Evolutionary conservation across 2,888 invertebrate genomes (phyloP).

Genomic region (Leptopilina drosophilae): DNA sequence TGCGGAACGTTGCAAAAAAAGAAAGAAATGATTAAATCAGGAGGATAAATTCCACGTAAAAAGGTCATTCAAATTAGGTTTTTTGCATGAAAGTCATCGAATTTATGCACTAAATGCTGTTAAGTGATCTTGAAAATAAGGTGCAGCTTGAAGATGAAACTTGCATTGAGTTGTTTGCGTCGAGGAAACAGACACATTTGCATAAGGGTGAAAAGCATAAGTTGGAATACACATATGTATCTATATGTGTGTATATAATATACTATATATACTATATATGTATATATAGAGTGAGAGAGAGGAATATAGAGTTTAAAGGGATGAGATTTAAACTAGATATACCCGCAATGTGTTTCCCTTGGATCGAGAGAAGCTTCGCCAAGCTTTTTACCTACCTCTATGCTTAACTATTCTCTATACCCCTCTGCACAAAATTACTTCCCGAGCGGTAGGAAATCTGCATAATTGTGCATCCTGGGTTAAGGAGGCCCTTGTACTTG

Average conservation of each 20-base stretch:
- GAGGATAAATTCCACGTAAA: neutral
- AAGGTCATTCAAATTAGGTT: neutral
- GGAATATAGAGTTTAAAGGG: conserved; percentile 1
- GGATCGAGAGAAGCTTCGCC: conserved; percentile 36
- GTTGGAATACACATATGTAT: neutral
- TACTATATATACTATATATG: no score
- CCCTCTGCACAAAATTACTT: conserved; percentile 50
- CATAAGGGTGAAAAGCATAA: conserved; percentile 5
- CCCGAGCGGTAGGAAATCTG: conserved; percentile 49
- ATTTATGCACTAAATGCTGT: conserved; percentile 4
- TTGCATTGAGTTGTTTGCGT: conserved; percentile 19
- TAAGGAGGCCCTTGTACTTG: conserved; percentile 16
- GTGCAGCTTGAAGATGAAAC: neutral
- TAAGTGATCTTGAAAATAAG: conserved; percentile 36
- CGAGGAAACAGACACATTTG: conserved; percentile 1
- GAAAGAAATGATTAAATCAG: no score
- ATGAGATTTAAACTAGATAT: conserved; percentile 32
- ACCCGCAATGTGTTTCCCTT: conserved; percentile 35
- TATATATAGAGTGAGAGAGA: no score
- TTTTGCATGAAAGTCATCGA: neutral
- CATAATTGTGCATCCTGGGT: conserved; percentile 51
- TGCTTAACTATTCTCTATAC: conserved; percentile 38
- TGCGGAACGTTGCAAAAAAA: no score
- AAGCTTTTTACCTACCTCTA: conserved; percentile 39
- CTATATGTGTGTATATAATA: no score